A percentile compares a stretch with the other conserved stretches of the same genome.
Evolutionary conservation across 2,888 invertebrate genomes (phyloP).

Genomic region (Andrena hattorfiana): DNA sequence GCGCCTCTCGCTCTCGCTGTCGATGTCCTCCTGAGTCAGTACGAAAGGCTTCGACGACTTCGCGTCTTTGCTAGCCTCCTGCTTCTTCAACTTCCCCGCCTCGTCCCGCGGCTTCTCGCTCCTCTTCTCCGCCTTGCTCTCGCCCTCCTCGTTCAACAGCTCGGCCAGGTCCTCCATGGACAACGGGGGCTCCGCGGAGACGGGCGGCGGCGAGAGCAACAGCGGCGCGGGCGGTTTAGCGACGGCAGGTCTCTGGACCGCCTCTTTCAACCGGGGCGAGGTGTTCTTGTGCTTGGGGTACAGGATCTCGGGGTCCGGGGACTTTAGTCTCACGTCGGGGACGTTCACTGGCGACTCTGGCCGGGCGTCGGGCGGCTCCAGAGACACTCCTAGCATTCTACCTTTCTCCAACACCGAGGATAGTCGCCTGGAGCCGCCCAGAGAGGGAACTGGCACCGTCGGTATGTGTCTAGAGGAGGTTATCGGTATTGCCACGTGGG

Average conservation of each 20-base stretch:
- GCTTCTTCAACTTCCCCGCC: slow-evolving; percentile 23
- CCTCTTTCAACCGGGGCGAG: slow-evolving; percentile 66
- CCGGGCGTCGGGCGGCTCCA: slow-evolving; percentile 48
- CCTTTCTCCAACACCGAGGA: slow-evolving; percentile 73
- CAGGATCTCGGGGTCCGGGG: slow-evolving; percentile 74
- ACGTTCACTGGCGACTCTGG: slow-evolving; percentile 65
- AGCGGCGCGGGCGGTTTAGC: slow-evolving; percentile 67
- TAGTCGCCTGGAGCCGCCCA: slow-evolving; percentile 76
- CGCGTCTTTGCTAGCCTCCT: slow-evolving; percentile 43
- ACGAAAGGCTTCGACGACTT: slow-evolving; percentile 42
- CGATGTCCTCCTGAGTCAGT: slow-evolving; percentile 62
- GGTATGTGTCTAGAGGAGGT: slow-evolving; percentile 71
- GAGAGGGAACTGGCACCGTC: slow-evolving; percentile 74
- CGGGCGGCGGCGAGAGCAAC: slow-evolving; percentile 76
- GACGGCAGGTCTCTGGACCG: not conserved
- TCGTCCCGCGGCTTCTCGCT: slow-evolving; percentile 30
- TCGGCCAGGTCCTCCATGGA: slow-evolving; percentile 82
- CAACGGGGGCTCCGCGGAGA: slow-evolving; percentile 79
- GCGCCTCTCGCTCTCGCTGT: slow-evolving; percentile 70
- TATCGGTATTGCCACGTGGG: slow-evolving; percentile 10
- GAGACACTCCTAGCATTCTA: slow-evolving; percentile 41
- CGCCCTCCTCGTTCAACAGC: slow-evolving; percentile 78
- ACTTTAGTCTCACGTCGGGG: slow-evolving; percentile 68
- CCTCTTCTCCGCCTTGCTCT: slow-evolving; percentile 43
- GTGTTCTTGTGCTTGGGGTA: slow-evolving; percentile 57